These are phyloP conservation scores for Augiades crinisus DNA, from an alignment of 2,888 invertebrate species.

Conservation along the genomic window DNA sequence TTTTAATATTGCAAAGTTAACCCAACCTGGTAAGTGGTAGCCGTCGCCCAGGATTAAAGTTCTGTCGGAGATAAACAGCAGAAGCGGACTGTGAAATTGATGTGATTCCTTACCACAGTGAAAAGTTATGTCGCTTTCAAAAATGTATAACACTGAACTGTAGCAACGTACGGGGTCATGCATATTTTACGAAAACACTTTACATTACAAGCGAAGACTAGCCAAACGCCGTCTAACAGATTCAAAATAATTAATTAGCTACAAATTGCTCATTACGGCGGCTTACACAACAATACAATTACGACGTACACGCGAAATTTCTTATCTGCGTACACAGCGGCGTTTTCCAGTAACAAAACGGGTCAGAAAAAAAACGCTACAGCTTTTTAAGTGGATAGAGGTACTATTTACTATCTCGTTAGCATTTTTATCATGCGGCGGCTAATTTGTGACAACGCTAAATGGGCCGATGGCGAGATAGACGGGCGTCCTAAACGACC, in stretches of 20 bases:
- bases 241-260: slow-evolving; percentile 1
- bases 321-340: slow-evolving; percentile 12
- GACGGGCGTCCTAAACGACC: not conserved
- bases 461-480: not conserved
- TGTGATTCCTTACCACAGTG: too few species aligned
- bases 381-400: slow-evolving; percentile 29
- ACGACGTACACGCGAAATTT: slow-evolving; percentile 19
- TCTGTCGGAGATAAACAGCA: too few species aligned
- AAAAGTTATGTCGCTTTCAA: too few species aligned
- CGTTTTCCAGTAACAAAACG: slow-evolving; percentile 5
- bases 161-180: too few species aligned
- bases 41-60: too few species aligned
- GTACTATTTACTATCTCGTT: too few species aligned
- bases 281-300: slow-evolving; percentile 24
- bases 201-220: not conserved
- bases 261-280: slow-evolving; percentile 20
- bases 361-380: slow-evolving; percentile 22
- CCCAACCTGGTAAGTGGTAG: too few species aligned
- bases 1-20: too few species aligned
- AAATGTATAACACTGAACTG: too few species aligned
- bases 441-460: slow-evolving; percentile 15
- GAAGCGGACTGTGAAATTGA: too few species aligned
- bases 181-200: not conserved
- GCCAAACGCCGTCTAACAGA: not conserved
- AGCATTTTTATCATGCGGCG: slow-evolving; percentile 19